Evolutionary conservation across 1,140 invertebrate genomes (phyloP).

Genomic region (Temnothorax curvispinosus): DNA sequence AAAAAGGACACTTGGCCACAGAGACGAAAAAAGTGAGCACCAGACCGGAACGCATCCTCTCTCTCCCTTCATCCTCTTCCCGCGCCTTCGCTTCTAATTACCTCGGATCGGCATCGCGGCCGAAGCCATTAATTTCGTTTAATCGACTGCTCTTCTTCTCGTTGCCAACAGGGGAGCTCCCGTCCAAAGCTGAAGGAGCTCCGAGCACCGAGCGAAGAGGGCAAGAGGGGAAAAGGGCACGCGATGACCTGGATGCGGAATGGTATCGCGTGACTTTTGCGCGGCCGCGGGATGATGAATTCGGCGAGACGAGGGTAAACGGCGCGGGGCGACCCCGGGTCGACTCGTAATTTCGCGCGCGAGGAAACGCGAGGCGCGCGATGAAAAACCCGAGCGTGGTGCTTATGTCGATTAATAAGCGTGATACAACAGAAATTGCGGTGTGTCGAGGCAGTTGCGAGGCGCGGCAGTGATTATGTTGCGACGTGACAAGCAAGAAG

Average conservation of each 20-base stretch:
- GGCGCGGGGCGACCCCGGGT: neutral
- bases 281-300: constrained; percentile 37
- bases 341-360: constrained; percentile 10
- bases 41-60: neutral
- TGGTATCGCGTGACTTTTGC: constrained; percentile 35
- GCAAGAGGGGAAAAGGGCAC: neutral
- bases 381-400: constrained; percentile 33
- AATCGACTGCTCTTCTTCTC: constrained; percentile 57
- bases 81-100: constrained; percentile 45
- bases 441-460: constrained; percentile 8
- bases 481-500: constrained; percentile 44
- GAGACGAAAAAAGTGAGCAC: constrained; percentile 26
- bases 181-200: neutral
- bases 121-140: constrained; percentile 67
- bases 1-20: neutral
- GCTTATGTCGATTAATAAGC: constrained; percentile 53
- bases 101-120: constrained; percentile 15
- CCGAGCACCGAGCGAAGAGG: too few relatives aligned
- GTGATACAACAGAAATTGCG: constrained; percentile 54
- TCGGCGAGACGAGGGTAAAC: constrained; percentile 25
- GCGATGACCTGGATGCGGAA: constrained; percentile 1
- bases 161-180: neutral
- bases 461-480: constrained; percentile 29
- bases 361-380: constrained; percentile 25
- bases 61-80: neutral